phyloP scores from a whole-genome alignment of 2,888 invertebrate species.

The Emmelina monodactyla region DNA sequence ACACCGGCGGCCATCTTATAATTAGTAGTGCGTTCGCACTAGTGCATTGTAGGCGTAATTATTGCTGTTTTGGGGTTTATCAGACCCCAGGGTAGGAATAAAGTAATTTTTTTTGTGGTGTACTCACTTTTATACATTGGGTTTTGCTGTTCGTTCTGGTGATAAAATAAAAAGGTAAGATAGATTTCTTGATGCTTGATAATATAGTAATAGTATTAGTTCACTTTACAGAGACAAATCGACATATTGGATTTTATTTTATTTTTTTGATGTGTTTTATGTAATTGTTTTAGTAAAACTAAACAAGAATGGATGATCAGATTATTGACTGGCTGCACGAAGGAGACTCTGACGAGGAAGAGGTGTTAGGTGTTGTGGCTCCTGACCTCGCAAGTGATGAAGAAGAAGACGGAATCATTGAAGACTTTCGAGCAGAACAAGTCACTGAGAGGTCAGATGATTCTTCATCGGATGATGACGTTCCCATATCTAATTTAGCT shows the following conservation, averaged over 20 bases:
- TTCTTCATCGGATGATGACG: constrained; percentile 8
- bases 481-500: constrained; percentile 7
- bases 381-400: constrained; percentile 10
- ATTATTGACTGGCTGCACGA: constrained; percentile 5
- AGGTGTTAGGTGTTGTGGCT: constrained; percentile 6
- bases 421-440: constrained; percentile 6
- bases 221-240: not conserved
- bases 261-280: constrained; percentile 5
- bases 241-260: not conserved
- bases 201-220: not conserved
- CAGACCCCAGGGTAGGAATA: not conserved
- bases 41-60: not conserved
- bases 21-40: not conserved
- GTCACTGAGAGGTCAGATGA: constrained; percentile 3
- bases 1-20: not conserved
- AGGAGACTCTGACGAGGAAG: constrained; percentile 9
- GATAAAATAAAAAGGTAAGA: not conserved
- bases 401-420: constrained; percentile 9
- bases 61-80: not conserved
- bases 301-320: constrained; percentile 4
- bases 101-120: not conserved
- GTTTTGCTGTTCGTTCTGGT: not conserved
- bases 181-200: not conserved
- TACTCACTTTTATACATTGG: not conserved
- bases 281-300: constrained; percentile 8